Evolutionary conservation across 2,113 vertebrate species (phyloP), one percentile per base, ranked within the genome.

Genomic region (Fulica atra): DNA sequence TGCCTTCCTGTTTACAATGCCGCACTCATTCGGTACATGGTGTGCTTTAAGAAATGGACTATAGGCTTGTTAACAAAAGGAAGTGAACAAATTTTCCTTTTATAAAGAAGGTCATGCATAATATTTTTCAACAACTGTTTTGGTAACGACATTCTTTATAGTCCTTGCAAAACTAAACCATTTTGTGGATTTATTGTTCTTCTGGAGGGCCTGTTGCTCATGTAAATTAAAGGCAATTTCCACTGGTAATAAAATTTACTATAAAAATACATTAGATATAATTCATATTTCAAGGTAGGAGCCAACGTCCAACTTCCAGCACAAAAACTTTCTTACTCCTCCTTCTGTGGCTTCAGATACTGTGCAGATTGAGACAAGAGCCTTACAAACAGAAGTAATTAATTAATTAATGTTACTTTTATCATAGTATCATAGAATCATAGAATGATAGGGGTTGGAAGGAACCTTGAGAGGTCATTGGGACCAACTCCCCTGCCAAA

Each of bases 211-310:
- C 36, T 59, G 19, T 40, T 81, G 54, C 42, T 81, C 38, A 60
- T 60, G 60, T 81, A 93, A 93, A 86, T 86, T 77, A 83, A 96
- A 83, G 63, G 4, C 35, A 79, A 69, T 85, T 95, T 91, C 48
- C 33, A 79, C 21, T 38, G 6, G 14, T 24, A 93, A 69, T 86
- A 92, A 95, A 93, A 84, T 83, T 72, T 64, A 53, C 35, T 53
- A 31, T 57, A 82, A 79, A 95, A 94, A 51, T 65, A 76, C 24
- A 51, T 72, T 77, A 56, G 7, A 23, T 60, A 8, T 50, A 53
- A 81, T 53, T 89, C 23, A 28, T 57, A 16, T 56, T 92, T 74
- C 51, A 88, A 94, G 11, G 46, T 53, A 94, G 86, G 26, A 91
- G 11, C 20, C 46, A 93, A 42, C 1, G 3, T 70, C 17, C 31